Evolutionary conservation across 2,797 vertebrate genomes (phyloP).

Genomic region (Manis crassicaudata): DNA sequence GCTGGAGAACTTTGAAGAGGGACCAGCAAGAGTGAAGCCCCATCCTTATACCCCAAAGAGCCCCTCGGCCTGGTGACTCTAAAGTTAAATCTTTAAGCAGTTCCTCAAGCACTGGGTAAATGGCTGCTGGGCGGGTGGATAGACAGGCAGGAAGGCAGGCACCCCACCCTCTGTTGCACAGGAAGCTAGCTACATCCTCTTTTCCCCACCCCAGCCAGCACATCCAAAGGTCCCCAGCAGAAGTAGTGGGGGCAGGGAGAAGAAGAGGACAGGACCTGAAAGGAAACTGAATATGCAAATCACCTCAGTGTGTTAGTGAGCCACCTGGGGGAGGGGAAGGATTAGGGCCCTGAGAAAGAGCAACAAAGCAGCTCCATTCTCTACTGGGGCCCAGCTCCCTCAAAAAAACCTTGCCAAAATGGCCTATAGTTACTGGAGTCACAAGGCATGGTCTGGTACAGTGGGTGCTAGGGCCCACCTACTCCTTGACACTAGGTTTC

Average conservation of each 20-base stretch:
- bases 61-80: conserved; percentile 17
- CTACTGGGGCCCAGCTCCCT: neutral
- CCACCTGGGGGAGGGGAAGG: neutral
- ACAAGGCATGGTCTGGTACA: conserved; percentile 25
- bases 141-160: conserved; percentile 72
- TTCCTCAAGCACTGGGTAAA: conserved; percentile 63
- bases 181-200: conserved; percentile 81
- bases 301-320: conserved; percentile 40
- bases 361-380: neutral
- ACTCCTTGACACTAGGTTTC: conserved; percentile 11
- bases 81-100: conserved; percentile 56
- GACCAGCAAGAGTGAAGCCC: conserved; percentile 14
- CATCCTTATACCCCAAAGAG: neutral
- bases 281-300: conserved; percentile 77
- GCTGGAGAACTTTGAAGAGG: conserved; percentile 11
- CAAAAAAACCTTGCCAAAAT: conserved; percentile 20
- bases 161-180: conserved; percentile 76
- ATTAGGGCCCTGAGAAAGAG: neutral
- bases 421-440: neutral
- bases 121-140: conserved; percentile 47
- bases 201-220: conserved; percentile 75
- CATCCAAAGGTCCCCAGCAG: conserved; percentile 66
- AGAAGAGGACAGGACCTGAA: conserved; percentile 54
- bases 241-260: conserved; percentile 66
- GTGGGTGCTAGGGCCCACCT: neutral